Evolutionary conservation across 2,888 invertebrate genomes (phyloP).

Genomic region (Anodontia alba): DNA sequence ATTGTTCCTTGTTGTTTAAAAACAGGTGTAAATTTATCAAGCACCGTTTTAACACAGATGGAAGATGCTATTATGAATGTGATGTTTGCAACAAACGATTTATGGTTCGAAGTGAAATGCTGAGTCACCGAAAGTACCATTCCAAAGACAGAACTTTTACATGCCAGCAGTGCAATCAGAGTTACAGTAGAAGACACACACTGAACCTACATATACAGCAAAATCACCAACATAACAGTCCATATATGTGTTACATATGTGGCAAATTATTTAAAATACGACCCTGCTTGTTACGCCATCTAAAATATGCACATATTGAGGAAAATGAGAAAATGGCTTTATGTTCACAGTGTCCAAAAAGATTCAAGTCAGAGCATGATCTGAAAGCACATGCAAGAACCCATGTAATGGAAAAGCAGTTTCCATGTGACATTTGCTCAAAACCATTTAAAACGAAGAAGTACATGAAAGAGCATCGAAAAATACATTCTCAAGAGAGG

Average conservation of each 20-base stretch:
- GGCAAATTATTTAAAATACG: conserved; percentile 6
- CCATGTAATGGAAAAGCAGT: background rate
- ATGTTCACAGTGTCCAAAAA: conserved; percentile 11
- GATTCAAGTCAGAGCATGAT: background rate
- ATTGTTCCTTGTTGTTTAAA: background rate
- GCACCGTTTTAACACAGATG: background rate
- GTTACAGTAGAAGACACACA: background rate
- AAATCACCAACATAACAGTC: background rate
- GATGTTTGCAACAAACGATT: background rate
- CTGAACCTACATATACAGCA: background rate
- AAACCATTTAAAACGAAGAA: background rate
- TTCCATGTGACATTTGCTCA: background rate
- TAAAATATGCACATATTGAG: background rate
- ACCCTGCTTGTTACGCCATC: background rate
- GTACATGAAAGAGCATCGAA: conserved; percentile 2
- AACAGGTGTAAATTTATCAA: background rate
- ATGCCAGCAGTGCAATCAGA: background rate
- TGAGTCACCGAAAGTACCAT: background rate
- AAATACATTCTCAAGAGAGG: background rate
- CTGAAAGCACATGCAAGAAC: background rate
- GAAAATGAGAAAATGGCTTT: background rate
- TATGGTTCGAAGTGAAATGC: background rate
- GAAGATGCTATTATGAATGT: background rate
- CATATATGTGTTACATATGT: background rate
- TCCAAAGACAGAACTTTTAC: background rate